phyloP scores from a whole-genome alignment of 2,797 vertebrate species.

The Schizothorax lantsangensis region DNA sequence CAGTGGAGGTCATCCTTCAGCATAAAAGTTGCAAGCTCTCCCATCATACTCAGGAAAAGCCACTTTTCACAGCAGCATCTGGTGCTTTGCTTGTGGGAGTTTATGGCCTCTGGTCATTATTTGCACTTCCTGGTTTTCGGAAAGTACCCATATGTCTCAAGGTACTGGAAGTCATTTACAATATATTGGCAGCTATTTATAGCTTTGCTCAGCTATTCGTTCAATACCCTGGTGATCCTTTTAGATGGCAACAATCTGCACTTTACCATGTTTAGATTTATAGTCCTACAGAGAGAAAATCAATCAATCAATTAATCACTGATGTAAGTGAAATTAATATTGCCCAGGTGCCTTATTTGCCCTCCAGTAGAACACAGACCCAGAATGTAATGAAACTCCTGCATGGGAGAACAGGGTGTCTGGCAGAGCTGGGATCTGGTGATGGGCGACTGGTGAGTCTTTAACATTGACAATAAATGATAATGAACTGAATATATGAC shows the following conservation, averaged over 20 bases:
- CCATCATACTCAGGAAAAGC: slow-evolving; percentile 57
- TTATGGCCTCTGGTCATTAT: slow-evolving; percentile 79
- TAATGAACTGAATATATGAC: background rate
- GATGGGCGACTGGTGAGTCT: slow-evolving; percentile 78
- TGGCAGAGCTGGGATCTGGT: slow-evolving; percentile 81
- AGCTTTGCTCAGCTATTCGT: background rate
- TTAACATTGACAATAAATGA: background rate
- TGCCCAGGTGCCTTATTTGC: slow-evolving; percentile 79
- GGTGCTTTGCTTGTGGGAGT: slow-evolving; percentile 68
- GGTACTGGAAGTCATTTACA: slow-evolving; percentile 64
- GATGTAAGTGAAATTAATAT: slow-evolving; percentile 43
- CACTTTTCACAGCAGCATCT: slow-evolving; percentile 60
- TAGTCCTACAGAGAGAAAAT: background rate
- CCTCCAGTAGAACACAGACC: slow-evolving; percentile 75
- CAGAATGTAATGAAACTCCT: slow-evolving; percentile 76
- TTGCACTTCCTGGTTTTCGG: slow-evolving; percentile 75
- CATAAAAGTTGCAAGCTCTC: slow-evolving; percentile 57
- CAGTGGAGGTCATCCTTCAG: slow-evolving; percentile 76
- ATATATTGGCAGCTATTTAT: background rate
- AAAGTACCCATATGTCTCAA: slow-evolving; percentile 76
- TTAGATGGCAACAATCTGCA: background rate
- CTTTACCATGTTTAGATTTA: background rate
- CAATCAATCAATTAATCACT: background rate
- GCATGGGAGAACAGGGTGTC: slow-evolving; percentile 70
- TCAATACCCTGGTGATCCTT: background rate